A percentile compares a stretch with the other conserved stretches of the same genome.
These are phyloP conservation scores for Tachyglossus aculeatus DNA, from an alignment of 2,797 vertebrate species.

Conservation along the genomic window DNA sequence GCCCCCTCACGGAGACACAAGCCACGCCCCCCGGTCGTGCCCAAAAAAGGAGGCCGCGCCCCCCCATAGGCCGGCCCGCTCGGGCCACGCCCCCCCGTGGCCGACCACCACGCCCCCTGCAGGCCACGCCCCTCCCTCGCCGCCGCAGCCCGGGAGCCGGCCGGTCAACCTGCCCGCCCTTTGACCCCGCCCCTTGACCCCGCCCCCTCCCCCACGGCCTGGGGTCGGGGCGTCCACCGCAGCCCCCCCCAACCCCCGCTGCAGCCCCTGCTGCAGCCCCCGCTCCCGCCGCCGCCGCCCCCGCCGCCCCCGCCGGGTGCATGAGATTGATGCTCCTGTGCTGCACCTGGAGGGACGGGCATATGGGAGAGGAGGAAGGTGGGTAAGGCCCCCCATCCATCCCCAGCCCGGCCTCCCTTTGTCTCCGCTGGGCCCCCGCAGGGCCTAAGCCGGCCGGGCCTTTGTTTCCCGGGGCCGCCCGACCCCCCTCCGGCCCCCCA, in stretches of 20 bases:
- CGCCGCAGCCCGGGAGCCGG: constrained; percentile 7
- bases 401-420: background rate
- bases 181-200: background rate
- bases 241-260: constrained; percentile 39
- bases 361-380: constrained; percentile 98
- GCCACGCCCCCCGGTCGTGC: too few relatives aligned
- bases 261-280: background rate
- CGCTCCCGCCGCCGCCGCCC: constrained; percentile 21
- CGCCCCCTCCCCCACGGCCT: too few relatives aligned
- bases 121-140: background rate
- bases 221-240: constrained; percentile 35
- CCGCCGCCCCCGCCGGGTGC: constrained; percentile 75
- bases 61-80: too few relatives aligned
- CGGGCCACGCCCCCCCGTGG: background rate
- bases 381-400: constrained; percentile 24
- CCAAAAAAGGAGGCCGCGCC: too few relatives aligned
- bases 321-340: constrained; percentile 98
- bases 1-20: too few relatives aligned
- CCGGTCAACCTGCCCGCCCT: constrained; percentile 9
- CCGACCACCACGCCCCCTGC: constrained; percentile 20
- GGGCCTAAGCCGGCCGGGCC: background rate
- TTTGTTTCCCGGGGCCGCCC: background rate
- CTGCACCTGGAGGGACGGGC: constrained; percentile 97
- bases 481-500: background rate
- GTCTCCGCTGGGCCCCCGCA: background rate